A percentile compares a stretch with the other conserved stretches of the same genome.
phyloP scores from a whole-genome alignment of 2,888 invertebrate genomes.

The Dichetophora obliterata region DNA sequence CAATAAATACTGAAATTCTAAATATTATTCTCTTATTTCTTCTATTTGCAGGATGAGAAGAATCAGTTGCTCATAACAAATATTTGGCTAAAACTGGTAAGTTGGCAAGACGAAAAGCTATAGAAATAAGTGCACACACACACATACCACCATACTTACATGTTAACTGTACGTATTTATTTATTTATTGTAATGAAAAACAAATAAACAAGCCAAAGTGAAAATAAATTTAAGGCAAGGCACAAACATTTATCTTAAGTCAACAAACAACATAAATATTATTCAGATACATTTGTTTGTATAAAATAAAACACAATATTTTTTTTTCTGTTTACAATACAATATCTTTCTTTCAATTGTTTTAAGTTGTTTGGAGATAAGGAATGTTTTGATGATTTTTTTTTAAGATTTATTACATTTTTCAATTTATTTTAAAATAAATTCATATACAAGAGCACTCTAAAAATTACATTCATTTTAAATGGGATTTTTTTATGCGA shows the following conservation, averaged over 20 bases:
- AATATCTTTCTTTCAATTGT: no score
- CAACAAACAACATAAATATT: constrained; percentile 17
- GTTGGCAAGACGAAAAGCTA: constrained; percentile 66
- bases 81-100: constrained; percentile 96
- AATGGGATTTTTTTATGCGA: no score
- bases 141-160: constrained; percentile 5
- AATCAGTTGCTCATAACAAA: constrained; percentile 96
- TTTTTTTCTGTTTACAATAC: no score
- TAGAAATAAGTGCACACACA: neutral
- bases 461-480: no score
- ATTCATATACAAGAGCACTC: no score
- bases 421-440: no score
- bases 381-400: no score
- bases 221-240: constrained; percentile 32
- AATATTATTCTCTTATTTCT: constrained; percentile 28
- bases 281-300: no score
- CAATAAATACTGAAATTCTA: neutral
- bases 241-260: constrained; percentile 15
- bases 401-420: no score
- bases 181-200: constrained; percentile 9
- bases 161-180: neutral
- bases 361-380: no score
- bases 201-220: constrained; percentile 3
- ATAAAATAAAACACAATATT: no score
- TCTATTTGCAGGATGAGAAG: constrained; percentile 89